Percentiles rank a stretch among this genome's conserved stretches.
phyloP scores from a whole-genome alignment of 2,888 invertebrate species.

The Choristoneura rosaceana region DNA sequence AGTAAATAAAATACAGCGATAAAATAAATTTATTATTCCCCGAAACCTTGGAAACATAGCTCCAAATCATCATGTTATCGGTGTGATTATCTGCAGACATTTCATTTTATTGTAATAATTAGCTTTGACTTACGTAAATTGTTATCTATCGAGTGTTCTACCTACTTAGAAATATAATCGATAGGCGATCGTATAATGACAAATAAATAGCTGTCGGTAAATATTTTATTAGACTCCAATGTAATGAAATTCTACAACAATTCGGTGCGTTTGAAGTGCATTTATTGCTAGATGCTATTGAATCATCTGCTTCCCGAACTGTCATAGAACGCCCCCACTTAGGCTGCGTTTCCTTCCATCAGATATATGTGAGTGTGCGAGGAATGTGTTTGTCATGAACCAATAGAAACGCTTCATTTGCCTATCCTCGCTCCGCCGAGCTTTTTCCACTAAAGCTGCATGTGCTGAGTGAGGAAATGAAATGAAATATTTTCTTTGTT shows the following conservation, averaged over 20 bases:
- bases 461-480: too few species aligned
- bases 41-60: slow-evolving; percentile 40
- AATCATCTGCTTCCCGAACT: too few species aligned
- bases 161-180: slow-evolving; percentile 48
- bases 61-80: slow-evolving; percentile 44
- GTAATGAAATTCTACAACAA: neutral
- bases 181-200: slow-evolving; percentile 10
- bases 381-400: too few species aligned
- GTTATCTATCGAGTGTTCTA: slow-evolving; percentile 48
- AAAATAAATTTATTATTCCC: slow-evolving; percentile 9
- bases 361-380: too few species aligned
- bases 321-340: too few species aligned
- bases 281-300: too few species aligned
- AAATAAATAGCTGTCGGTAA: slow-evolving; percentile 7
- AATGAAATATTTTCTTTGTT: too few species aligned
- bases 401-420: too few species aligned
- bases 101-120: slow-evolving; percentile 48
- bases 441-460: too few species aligned
- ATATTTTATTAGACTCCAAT: neutral
- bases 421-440: too few species aligned
- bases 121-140: slow-evolving; percentile 46
- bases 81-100: slow-evolving; percentile 44
- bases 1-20: slow-evolving; percentile 6
- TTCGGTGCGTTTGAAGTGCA: slow-evolving; percentile 4
- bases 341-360: too few species aligned